Base-by-base conservation (phyloP, 2,113 vertebrate genomes). In the Platysternon megacephalum region DNA sequence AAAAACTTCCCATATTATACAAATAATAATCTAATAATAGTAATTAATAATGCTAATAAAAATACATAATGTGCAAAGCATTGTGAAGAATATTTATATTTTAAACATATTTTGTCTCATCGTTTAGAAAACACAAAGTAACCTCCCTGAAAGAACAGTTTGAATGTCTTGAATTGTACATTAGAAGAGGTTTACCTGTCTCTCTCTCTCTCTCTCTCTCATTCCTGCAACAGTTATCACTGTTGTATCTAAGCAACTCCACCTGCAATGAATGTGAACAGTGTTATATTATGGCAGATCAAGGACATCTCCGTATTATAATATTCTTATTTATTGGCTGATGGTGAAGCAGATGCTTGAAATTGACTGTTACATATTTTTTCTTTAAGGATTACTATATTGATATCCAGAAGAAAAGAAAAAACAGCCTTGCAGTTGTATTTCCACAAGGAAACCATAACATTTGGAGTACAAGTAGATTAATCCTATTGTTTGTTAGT, bases 401-500 rank as follows among this genome's bases (percentile, higher is more conserved):
- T 93, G 53, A 91, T 91, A 96, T n/a, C 87, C 42, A 93, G 79
- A 85, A 53, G 52, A 16, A 10, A 9, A 72, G 19, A 86, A 93
- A 94, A 90, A 91, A 12, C 13, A 85, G 48, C 5, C 28, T 65
- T 84, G 12, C 7, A 68, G 5, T 44, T 92, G 11, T 55, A 87
- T 87, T 93, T 96, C 93, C 39, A 84, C 42, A 84, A 21, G 76
- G 53, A 93, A 87, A 5, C 17, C 0, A 0, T 72, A 88, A 80
- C 85, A 91, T 89, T 55, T 94, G 88, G 80, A 96, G 84, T 39
- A 87, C 2, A 87, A 95, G n/a, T 44, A 72, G 74, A 58, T 87
- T 92, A 94, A 94, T 96, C 93, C 94, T 88, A 85, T 32, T 93
- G 21, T 93, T 76, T 46, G 76, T 93, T 96, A 92, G 93, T 85